Conservation (phyloP, 2,797 vertebrate species). For the Anguilla megastoma region DNA sequence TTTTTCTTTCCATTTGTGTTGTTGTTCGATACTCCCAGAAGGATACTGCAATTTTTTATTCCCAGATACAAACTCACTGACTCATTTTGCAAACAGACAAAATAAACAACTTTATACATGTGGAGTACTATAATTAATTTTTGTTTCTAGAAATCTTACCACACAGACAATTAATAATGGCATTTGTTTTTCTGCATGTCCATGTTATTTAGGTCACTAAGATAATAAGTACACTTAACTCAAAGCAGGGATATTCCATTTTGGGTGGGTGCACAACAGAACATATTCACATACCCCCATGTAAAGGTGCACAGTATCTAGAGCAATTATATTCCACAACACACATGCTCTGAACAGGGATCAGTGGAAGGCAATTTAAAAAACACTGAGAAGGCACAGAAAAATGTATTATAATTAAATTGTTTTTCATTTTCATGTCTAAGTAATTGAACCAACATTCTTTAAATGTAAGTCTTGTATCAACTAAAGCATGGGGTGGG, state of each 20-base stretch:
- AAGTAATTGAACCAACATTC: background rate
- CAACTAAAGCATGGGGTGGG: background rate
- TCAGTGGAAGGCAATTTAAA: background rate
- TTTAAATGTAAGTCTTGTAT: background rate
- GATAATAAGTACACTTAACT: constrained; percentile 2
- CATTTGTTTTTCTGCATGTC: background rate
- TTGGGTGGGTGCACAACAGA: background rate
- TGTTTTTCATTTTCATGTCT: background rate
- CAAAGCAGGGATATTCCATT: background rate
- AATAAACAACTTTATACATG: constrained; percentile 20
- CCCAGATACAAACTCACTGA: constrained; percentile 3
- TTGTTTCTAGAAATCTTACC: background rate
- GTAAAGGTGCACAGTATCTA: background rate
- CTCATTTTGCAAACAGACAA: constrained; percentile 24
- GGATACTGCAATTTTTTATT: constrained; percentile 23
- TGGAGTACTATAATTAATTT: background rate
- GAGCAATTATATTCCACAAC: constrained; percentile 7
- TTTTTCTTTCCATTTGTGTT: background rate
- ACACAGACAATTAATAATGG: constrained; percentile 19
- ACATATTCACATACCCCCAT: background rate
- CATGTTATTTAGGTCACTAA: background rate
- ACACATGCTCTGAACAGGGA: background rate
- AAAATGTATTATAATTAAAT: background rate
- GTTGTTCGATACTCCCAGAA: background rate
- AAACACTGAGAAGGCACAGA: background rate